These are phyloP conservation scores for Myotis myotis DNA, from an alignment of 2,797 vertebrate genomes.

Conservation along the genomic window DNA sequence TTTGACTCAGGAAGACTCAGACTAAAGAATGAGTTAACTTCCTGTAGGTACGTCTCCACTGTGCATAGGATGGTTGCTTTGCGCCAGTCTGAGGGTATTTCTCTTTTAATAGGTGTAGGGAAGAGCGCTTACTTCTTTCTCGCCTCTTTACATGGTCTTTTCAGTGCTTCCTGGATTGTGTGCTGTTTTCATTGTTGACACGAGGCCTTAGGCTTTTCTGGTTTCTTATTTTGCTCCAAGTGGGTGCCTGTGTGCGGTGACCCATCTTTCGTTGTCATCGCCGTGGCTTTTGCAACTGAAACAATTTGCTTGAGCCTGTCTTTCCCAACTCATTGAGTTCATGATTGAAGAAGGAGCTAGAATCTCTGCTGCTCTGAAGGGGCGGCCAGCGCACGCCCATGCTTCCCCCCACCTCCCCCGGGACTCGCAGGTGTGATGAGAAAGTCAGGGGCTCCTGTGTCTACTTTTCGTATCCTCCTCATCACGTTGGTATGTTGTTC, in stretches of 20 bases:
- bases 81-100: neutral
- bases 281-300: neutral
- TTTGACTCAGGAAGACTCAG: neutral
- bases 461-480: neutral
- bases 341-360: rapidly evolving
- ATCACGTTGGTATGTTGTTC: rapidly evolving
- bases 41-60: neutral
- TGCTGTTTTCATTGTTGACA: neutral
- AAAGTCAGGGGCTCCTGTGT: too few species aligned
- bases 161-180: neutral
- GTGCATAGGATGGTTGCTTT: rapidly evolving
- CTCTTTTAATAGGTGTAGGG: neutral
- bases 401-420: rapidly evolving
- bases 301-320: rapidly evolving
- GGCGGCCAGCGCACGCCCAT: rapidly evolving
- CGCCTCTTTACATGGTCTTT: neutral
- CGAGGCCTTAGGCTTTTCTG: neutral
- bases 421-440: rapidly evolving
- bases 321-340: neutral
- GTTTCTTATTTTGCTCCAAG: neutral
- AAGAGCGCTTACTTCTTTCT: neutral
- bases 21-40: rapidly evolving
- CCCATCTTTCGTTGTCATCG: neutral
- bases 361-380: rapidly evolving
- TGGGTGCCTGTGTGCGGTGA: neutral